Base-by-base conservation (phyloP, 30 jellyfish, hydroid and myxozoan species). In the Aurelia sp. region DNA sequence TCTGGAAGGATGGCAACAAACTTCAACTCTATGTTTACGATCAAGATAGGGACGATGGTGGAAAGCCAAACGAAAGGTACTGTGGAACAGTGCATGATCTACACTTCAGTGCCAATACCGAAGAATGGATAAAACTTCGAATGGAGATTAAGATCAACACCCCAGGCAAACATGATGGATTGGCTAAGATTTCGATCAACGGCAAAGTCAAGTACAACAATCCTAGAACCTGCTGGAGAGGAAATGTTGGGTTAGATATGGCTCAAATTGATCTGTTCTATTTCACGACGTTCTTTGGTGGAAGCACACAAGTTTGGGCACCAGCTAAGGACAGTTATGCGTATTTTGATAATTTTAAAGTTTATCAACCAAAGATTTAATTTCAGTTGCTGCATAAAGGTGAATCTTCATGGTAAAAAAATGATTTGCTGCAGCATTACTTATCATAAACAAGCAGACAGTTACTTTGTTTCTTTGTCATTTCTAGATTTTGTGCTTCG, bases 241-340 rank as follows among this genome's bases (percentile, higher is more conserved):
- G 81, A 71, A 19, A 71, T 17, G 55, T 44, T 44, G 16, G 10
- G 16, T 1, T 23, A 44, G 11, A 71, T 8, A 23, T 8, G 40
- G 81, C 81, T 33, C 64, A 11, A 35, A 71, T 71, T 50, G 64
- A 71, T 71, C 33, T 71, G 64, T 71, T 71, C 35, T 71, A 71
- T 41, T 71, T 71, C 64, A 71, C 81, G 33, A 71, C 81, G 17
- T 71, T 71, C 65, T 71, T 71, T 71, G 81, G 81, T 30, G 81
- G 81, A 30, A 71, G 81, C 81, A 71, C 23, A 7, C 62, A 23
- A 33, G 81, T 18, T 41, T 71, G 81, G 81, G 81, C 81, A 13
- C 81, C 81, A 5, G 7, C 64, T 4, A 71, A 71, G 48, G 81
- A 71, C 35, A 13, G 81, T 41, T 71, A 3, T 37, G 40, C 81